Percentiles rank a stretch among this genome's conserved stretches.
These are phyloP conservation scores for Pseudochaenichthys georgianus DNA, from an alignment of 2,797 vertebrate species.

Conservation along the genomic window DNA sequence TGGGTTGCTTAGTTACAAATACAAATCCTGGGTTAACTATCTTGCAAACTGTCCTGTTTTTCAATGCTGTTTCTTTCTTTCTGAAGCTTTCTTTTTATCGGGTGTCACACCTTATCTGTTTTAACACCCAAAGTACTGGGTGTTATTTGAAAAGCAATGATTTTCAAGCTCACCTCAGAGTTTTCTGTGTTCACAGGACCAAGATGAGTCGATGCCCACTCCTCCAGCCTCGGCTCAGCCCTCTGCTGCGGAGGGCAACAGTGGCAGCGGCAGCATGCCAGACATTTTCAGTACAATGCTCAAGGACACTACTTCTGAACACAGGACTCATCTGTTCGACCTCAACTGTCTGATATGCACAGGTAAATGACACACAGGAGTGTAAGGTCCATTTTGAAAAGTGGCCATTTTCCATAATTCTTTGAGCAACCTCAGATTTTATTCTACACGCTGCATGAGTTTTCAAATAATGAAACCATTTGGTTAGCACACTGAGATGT, in stretches of 20 bases:
- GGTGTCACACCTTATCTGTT: neutral
- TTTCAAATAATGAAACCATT: too few species aligned
- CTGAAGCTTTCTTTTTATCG: constrained; percentile 6
- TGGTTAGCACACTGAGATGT: too few species aligned
- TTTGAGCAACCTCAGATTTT: too few species aligned
- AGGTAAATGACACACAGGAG: constrained; percentile 84
- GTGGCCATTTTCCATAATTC: too few species aligned
- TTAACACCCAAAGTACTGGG: neutral
- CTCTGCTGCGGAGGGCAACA: constrained; percentile 61
- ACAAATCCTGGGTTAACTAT: neutral
- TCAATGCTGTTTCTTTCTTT: constrained; percentile 5
- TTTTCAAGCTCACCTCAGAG: neutral
- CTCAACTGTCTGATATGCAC: constrained; percentile 99
- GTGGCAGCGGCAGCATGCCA: constrained; percentile 76
- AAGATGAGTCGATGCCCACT: constrained; percentile 84
- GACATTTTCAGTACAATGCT: constrained; percentile 95
- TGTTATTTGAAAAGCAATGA: neutral
- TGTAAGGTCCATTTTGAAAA: neutral
- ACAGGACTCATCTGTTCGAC: constrained; percentile 96
- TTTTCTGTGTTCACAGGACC: constrained; percentile 83
- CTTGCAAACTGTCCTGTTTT: constrained; percentile 30
- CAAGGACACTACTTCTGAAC: constrained; percentile 95
- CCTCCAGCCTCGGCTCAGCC: constrained; percentile 59
- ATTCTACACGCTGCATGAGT: too few species aligned
- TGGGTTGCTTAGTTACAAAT: neutral